A percentile compares a stretch with the other conserved stretches of the same genome.
Evolutionary conservation across 2,797 vertebrate species (phyloP).

Genomic region (Oreortyx pictus): DNA sequence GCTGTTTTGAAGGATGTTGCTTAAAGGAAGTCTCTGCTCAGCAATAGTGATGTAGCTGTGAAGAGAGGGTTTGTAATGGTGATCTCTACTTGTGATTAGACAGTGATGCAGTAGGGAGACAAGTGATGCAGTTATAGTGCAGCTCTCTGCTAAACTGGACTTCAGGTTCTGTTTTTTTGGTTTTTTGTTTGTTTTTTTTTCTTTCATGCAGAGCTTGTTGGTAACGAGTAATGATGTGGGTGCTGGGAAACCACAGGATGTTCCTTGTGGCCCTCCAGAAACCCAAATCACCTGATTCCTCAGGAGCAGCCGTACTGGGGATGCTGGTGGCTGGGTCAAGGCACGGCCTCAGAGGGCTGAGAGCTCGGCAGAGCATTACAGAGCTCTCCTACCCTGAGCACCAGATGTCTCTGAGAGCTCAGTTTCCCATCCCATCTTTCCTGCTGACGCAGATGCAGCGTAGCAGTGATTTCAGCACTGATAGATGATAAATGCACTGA

Average conservation of each 20-base stretch:
- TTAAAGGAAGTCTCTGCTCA: not conserved
- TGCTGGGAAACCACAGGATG: not conserved
- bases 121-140: not conserved
- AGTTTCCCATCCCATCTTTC: not conserved
- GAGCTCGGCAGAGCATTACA: not conserved
- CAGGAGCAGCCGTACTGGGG: not conserved
- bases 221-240: not conserved
- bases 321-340: not conserved
- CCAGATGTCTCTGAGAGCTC: slow-evolving; percentile 32
- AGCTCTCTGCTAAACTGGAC: not conserved
- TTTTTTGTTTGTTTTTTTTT: no score
- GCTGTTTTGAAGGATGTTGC: not conserved
- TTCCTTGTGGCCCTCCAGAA: not conserved
- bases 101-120: not conserved
- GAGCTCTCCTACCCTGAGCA: not conserved
- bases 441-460: slow-evolving; percentile 21
- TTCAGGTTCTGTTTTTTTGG: not conserved
- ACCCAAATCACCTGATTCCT: not conserved
- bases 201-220: not conserved
- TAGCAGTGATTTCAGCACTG: slow-evolving; percentile 35
- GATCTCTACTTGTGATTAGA: not conserved
- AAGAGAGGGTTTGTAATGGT: not conserved
- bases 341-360: not conserved
- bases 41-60: not conserved
- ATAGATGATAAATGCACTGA: slow-evolving; percentile 46